Conservation (phyloP, 2,113 vertebrate species). For the Lethenteron camtschaticum region DNA sequence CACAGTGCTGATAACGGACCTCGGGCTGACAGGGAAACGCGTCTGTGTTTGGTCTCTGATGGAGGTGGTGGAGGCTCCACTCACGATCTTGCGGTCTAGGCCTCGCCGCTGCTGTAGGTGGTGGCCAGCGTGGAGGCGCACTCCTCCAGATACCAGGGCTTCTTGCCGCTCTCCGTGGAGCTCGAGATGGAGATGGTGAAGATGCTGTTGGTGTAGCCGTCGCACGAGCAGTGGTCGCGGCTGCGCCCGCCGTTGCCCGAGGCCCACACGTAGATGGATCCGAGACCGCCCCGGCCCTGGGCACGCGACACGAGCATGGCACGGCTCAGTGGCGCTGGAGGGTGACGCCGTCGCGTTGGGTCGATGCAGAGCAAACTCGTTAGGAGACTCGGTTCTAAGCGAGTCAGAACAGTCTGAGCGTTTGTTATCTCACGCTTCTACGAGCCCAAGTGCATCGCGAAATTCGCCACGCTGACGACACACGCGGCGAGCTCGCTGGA, state of each 20-base stretch:
- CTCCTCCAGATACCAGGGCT: constrained; percentile 94
- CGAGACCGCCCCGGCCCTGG: constrained; percentile 72
- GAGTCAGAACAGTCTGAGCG: too few relatives aligned
- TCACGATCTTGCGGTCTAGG: constrained; percentile 95
- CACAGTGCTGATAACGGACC: too few relatives aligned
- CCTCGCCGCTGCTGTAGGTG: constrained; percentile 94
- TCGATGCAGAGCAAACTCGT: too few relatives aligned
- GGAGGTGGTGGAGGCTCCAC: constrained; percentile 12
- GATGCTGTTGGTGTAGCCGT: constrained; percentile 95
- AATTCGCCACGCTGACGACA: too few relatives aligned
- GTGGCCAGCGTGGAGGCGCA: constrained; percentile 85
- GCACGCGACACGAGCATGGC: constrained; percentile 10
- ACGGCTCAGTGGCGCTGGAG: too few relatives aligned
- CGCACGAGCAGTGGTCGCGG: constrained; percentile 89
- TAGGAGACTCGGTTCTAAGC: too few relatives aligned
- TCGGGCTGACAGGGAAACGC: too few relatives aligned
- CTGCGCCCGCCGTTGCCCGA: constrained; percentile 90
- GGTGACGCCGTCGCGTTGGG: too few relatives aligned
- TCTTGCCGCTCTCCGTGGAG: constrained; percentile 86
- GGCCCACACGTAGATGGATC: constrained; percentile 93
- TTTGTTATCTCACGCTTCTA: too few relatives aligned
- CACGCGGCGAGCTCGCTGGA: too few relatives aligned
- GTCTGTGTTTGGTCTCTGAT: too few relatives aligned
- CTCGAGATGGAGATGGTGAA: constrained; percentile 98
- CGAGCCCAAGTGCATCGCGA: too few relatives aligned